Evolutionary conservation across 2,113 vertebrate species (phyloP).

Genomic region (Rafetus swinhoei): DNA sequence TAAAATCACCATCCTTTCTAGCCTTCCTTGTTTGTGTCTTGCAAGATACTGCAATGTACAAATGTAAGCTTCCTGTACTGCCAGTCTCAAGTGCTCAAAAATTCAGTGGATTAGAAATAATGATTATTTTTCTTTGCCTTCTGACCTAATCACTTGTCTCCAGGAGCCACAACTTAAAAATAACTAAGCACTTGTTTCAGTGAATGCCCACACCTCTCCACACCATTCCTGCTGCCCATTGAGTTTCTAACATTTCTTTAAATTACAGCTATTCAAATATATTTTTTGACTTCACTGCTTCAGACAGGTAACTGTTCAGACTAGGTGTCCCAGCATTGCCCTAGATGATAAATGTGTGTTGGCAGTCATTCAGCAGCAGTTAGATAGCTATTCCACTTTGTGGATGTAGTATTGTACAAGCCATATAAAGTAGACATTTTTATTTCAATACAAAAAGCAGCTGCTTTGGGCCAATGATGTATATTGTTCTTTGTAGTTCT

Average conservation of each 20-base stretch:
- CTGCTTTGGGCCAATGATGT: not conserved
- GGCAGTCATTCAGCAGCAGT: not conserved
- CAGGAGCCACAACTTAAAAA: not conserved
- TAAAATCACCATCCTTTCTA: not conserved
- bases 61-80: not conserved
- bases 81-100: not conserved
- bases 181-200: not conserved
- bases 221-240: fast-evolving
- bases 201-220: not conserved
- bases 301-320: not conserved
- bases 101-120: not conserved
- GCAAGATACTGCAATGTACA: too few species aligned
- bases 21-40: not conserved
- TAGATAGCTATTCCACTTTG: fast-evolving
- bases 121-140: not conserved
- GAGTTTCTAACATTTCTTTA: fast-evolving
- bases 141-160: not conserved
- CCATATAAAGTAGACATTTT: not conserved
- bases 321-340: not conserved
- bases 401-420: not conserved
- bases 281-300: not conserved
- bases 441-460: not conserved
- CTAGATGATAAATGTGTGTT: not conserved
- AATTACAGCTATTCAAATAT: fast-evolving
- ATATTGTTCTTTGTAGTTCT: not conserved